Evolutionary conservation across 2,113 vertebrate species (phyloP), one percentile per base, ranked within the genome.

Genomic region (Prochilodus magdalenae): DNA sequence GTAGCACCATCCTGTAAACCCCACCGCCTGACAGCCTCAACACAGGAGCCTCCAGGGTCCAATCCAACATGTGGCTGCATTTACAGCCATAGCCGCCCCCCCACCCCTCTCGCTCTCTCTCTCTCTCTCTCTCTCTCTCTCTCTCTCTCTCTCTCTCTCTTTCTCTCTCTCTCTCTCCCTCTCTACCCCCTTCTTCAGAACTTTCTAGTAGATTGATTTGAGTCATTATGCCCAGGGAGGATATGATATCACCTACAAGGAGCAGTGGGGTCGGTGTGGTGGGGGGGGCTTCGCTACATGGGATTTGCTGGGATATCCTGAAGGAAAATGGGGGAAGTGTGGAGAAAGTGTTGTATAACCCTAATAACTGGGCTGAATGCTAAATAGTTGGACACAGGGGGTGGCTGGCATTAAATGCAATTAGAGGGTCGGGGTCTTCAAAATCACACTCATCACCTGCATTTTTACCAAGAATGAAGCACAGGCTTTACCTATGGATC

Each of bases 1-100:
- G 55, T 72, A 49, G 55, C 44, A 29, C 69, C 73, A 84, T 86
- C 73, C 74, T 79, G 71, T 82, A 76, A 83, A 75, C 75, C 63
- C 71, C 10, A 65, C 84, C 70, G 75, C 71, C 84, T 83, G 76
- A 85, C 83, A 81, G 69, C 77, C 60, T 36, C n/a, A 83, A 72
- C 70, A 55, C 51, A 22, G 65, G 79, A 69, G 75, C 79, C 75
- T 84, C 55, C 63, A 67, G 75, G 79, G 79, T 80, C 79, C 75
- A 84, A 86, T 81, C 74, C 75, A 77, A 81, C 79, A 86, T 86
- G 82, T 86, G 85, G 82, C 79, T 78, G 73, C 33, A 60, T 72
- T 77, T 82, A 67, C 55, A 51, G 81, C 18, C 65, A 27, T 29
- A 36, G 15, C 44, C n/a, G 18, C 20, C 67, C 57, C 10, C 26